phyloP scores from a whole-genome alignment of 2,888 invertebrate species.

The Macrophya annulata region DNA sequence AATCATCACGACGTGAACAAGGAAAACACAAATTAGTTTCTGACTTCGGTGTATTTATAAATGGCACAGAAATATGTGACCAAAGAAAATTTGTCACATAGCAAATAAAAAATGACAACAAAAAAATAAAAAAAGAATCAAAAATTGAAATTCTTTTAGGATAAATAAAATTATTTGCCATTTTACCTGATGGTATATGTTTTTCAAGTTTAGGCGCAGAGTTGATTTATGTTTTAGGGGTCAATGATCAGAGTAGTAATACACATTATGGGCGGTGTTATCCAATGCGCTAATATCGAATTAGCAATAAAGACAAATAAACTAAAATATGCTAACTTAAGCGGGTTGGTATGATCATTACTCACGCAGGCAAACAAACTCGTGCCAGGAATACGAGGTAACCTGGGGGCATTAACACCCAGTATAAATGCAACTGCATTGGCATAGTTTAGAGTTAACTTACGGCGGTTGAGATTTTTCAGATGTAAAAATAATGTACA shows the following conservation, averaged over 20 bases:
- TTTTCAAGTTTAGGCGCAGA: background rate
- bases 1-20: background rate
- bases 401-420: conserved; percentile 44
- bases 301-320: conserved; percentile 37
- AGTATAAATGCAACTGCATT: conserved; percentile 31
- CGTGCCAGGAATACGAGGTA: conserved; percentile 37
- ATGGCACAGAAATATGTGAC: background rate
- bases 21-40: background rate
- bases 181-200: background rate
- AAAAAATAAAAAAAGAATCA: background rate
- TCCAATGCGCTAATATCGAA: conserved; percentile 17
- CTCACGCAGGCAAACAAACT: conserved; percentile 40
- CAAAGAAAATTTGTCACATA: background rate
- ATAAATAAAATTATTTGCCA: background rate
- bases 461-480: background rate
- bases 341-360: conserved; percentile 20
- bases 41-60: background rate
- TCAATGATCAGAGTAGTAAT: conserved; percentile 45
- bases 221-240: conserved; percentile 16
- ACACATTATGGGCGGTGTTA: conserved; percentile 11
- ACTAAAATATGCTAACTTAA: conserved; percentile 23
- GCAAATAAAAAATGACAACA: background rate
- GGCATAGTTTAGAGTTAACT: background rate
- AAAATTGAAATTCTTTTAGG: background rate
- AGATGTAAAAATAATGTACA: background rate